phyloP scores from a whole-genome alignment of 1,140 invertebrate genomes.

The Steinernema feltiae region DNA sequence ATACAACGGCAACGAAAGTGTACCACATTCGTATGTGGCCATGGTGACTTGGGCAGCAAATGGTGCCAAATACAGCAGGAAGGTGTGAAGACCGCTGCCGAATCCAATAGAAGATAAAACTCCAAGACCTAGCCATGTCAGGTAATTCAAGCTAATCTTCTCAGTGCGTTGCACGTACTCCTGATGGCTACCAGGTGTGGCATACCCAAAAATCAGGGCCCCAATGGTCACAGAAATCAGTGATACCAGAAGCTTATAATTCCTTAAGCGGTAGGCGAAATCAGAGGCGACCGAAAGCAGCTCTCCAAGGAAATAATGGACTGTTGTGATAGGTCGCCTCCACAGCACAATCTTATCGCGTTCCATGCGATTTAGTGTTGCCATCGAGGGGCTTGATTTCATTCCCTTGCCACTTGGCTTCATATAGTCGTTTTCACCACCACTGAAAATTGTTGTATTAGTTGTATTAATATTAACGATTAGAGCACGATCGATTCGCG shows the following conservation, averaged over 20 bases:
- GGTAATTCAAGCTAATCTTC: conserved; percentile 68
- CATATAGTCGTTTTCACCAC: not conserved
- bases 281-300: conserved; percentile 26
- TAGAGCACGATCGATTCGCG: no score
- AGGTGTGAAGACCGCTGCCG: conserved; percentile 95
- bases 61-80: conserved; percentile 85
- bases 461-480: no score
- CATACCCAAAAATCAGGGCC: conserved; percentile 35
- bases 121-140: conserved; percentile 89
- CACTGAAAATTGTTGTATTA: not conserved
- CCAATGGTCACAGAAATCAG: conserved; percentile 8
- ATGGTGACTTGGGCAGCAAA: conserved; percentile 78
- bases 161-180: conserved; percentile 51
- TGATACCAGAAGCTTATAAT: conserved; percentile 30
- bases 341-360: conserved; percentile 41
- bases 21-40: conserved; percentile 92
- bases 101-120: conserved; percentile 92
- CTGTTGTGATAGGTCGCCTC: conserved; percentile 29
- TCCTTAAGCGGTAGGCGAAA: conserved; percentile 23
- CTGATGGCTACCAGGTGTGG: conserved; percentile 45
- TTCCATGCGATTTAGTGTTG: conserved; percentile 38
- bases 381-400: conserved; percentile 33
- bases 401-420: conserved; percentile 25
- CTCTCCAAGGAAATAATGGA: conserved; percentile 40
- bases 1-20: conserved; percentile 73